Evolutionary conservation across 2,888 invertebrate genomes (phyloP), one percentile per base, ranked within the genome.

Genomic region (Eumacrocentrus americanus): DNA sequence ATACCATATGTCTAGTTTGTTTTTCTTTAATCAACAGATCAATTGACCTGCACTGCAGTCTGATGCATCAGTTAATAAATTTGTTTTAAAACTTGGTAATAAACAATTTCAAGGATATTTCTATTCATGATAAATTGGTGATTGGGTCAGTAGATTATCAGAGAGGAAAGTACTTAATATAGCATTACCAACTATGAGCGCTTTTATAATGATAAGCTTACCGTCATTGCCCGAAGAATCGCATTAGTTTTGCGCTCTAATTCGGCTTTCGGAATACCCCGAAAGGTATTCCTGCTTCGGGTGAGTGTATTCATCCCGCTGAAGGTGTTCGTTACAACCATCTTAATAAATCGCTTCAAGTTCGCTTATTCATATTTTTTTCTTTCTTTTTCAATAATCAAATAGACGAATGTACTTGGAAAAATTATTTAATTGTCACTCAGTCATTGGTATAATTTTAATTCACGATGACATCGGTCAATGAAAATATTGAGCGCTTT

Each of bases 161-260:
- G 18, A 9, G 40, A n/a, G n/a, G n/a, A n/a, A n/a, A n/a, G n/a
- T n/a, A n/a, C n/a, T n/a, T n/a, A n/a, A n/a, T n/a, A n/a, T n/a
- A n/a, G n/a, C n/a, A n/a, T n/a, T n/a, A n/a, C n/a, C n/a, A n/a
- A n/a, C n/a, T n/a, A n/a, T n/a, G n/a, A n/a, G n/a, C n/a, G n/a
- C n/a, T n/a, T n/a, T n/a, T n/a, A n/a, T n/a, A n/a, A n/a, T n/a
- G n/a, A n/a, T n/a, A n/a, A n/a, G n/a, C 91, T 86, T 85, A 92
- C 92, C 80, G 92, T 92, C 91, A 92, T 91, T 52, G 87, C 88
- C 78, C 89, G 89, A 69, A 91, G 86, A 73, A 89, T 85, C 69
- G 89, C 82, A 74, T 87, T 88, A n/a, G 89, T 89, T 81, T 89
- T 90, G 69, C 87, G 83, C 67, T 90, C 89, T 66, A 92, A 77